Base-by-base conservation (phyloP, 2,888 invertebrate species). In the Heliconius ethilla region DNA sequence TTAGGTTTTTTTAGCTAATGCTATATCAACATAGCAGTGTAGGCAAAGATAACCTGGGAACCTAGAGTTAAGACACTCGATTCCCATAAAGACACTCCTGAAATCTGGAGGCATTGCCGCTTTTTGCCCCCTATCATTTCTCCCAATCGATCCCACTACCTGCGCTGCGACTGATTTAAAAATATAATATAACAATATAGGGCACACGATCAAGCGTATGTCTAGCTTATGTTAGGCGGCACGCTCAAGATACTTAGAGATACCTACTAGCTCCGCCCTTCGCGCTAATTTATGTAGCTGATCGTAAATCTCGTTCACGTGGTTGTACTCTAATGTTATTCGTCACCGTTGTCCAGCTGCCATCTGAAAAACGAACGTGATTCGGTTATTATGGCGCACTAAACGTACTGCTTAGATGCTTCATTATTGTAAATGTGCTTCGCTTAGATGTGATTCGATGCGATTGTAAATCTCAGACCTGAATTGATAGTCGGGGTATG, bases 381-480 rank as follows among this genome's bases (percentile, higher is more conserved):
- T 92, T 90, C 86, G 88, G 87, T 89, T 91, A 90, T 92, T 89
- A 91, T 89, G 90, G 88, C 86, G 87, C 88, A 87, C 87, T 90
- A 89, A 89, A 87, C 85, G 87, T 85, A 87, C 86, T 90, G 90
- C 89, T 92, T 91, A 90, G 87, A 89, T 83, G 89, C 86, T 86
- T 90, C 91, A 92, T 93, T 92, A 92, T 89, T 72, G 88, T 88
- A 86, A 89, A 91, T 92, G 90, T 89, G 91, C 89, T 88, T 88
- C 85, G 88, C 89, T 90, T 84, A 88, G 87, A 87, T 85, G 87
- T 86, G 88, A 92, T 92, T 92, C 91, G 92, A 89, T 90, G 86
- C 92, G 91, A 91, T 91, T 89, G 89, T 88, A 89, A 88, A 85
- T 87, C 84, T 84, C 85, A 85, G 86, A 87, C 84, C 83, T 84